Evolutionary conservation across 2,888 invertebrate species (phyloP).

Genomic region (Himalopsyche anomala): DNA sequence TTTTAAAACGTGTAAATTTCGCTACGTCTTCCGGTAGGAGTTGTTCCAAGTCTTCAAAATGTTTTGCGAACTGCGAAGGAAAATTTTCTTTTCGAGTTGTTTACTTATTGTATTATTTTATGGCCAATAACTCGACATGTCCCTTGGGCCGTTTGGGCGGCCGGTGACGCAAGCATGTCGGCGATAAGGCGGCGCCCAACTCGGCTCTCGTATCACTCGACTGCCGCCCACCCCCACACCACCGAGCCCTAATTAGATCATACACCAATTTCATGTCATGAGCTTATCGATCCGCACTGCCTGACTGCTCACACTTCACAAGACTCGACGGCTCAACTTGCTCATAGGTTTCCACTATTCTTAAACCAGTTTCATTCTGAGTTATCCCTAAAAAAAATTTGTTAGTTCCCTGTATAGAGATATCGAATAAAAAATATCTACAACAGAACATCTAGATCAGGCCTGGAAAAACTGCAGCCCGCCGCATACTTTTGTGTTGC

Average conservation of each 20-base stretch:
- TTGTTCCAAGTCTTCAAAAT: neutral
- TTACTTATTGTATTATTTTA: slow-evolving; percentile 27
- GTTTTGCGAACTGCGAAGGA: neutral
- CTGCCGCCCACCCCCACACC: slow-evolving; percentile 6
- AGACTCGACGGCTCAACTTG: neutral
- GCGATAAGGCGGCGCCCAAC: slow-evolving; percentile 30
- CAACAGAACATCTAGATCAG: no score
- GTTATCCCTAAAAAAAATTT: no score
- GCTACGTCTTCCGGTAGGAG: neutral
- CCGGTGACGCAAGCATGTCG: slow-evolving; percentile 19
- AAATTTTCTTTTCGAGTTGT: neutral
- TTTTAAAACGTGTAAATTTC: neutral
- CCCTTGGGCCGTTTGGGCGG: neutral
- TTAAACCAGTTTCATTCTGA: no score
- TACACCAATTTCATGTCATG: slow-evolving; percentile 34
- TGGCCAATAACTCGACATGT: slow-evolving; percentile 16
- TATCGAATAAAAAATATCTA: no score
- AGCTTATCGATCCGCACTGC: slow-evolving; percentile 16
- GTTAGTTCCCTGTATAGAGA: no score
- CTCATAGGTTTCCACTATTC: neutral
- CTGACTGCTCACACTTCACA: slow-evolving; percentile 8
- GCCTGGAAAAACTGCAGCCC: no score
- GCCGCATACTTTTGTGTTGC: no score
- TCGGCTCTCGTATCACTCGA: neutral
- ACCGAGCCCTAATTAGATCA: slow-evolving; percentile 16